These are phyloP conservation scores for Gnathonemus longibarbis DNA, from an alignment of 2,113 vertebrate species.

Conservation along the genomic window DNA sequence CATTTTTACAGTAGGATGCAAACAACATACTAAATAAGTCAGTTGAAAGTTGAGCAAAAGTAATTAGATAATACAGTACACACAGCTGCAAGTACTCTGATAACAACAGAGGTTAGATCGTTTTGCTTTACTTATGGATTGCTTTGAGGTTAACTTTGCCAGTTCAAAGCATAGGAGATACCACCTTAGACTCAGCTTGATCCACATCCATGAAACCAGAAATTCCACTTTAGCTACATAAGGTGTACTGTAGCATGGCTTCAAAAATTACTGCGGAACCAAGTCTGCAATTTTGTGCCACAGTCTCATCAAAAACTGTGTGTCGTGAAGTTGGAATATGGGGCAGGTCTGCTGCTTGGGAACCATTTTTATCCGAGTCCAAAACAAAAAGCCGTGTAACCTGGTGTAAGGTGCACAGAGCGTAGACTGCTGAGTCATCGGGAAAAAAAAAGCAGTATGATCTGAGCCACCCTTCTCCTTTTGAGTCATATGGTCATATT, in stretches of 20 bases:
- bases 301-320: neutral
- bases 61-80: neutral
- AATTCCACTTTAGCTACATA: neutral
- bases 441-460: neutral
- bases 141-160: neutral
- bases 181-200: neutral
- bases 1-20: neutral
- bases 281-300: neutral
- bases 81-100: neutral
- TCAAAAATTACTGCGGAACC: neutral
- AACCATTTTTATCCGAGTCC: neutral
- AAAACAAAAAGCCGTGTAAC: neutral
- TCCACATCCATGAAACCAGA: neutral
- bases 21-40: neutral
- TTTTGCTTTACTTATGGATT: neutral
- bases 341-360: neutral
- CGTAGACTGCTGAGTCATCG: neutral
- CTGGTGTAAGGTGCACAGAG: neutral
- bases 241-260: neutral
- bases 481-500: neutral
- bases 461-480: neutral
- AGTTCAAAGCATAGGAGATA: neutral
- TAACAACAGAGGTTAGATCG: neutral
- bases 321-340: neutral
- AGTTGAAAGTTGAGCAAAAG: neutral